Percentiles rank a stretch among this genome's conserved stretches.
phyloP scores from a whole-genome alignment of 2,113 vertebrate species.

The Poeciliopsis retropinna region DNA sequence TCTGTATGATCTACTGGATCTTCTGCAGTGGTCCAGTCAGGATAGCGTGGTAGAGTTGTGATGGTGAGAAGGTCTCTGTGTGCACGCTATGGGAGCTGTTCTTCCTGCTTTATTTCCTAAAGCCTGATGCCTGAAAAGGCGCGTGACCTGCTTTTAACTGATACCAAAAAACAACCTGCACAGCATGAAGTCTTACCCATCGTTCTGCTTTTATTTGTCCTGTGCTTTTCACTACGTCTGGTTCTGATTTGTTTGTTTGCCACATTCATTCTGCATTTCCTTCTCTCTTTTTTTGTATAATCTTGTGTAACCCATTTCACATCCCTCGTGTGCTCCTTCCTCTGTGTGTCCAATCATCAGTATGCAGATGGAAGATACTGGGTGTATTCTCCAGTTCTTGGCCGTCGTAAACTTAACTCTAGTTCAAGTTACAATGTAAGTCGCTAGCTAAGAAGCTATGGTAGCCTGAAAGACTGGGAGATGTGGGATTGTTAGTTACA shows the following conservation, averaged over 20 bases:
- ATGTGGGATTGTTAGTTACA: background rate
- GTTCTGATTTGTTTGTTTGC: constrained; percentile 3
- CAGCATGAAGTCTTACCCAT: constrained; percentile 56
- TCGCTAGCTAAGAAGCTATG: constrained; percentile 40
- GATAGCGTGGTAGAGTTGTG: constrained; percentile 81
- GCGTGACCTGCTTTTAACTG: constrained; percentile 39
- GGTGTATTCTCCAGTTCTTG: constrained; percentile 92
- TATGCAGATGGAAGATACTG: constrained; percentile 95
- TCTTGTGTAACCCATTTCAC: background rate
- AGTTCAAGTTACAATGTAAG: constrained; percentile 78
- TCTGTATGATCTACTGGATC: constrained; percentile 48
- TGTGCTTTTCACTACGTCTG: constrained; percentile 41
- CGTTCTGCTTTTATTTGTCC: constrained; percentile 67
- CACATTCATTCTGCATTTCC: background rate
- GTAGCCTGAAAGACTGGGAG: constrained; percentile 14
- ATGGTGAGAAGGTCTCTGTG: constrained; percentile 70
- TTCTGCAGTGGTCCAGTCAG: constrained; percentile 75
- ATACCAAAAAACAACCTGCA: constrained; percentile 22
- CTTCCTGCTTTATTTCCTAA: constrained; percentile 14
- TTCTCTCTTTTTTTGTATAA: background rate
- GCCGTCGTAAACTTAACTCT: constrained; percentile 82
- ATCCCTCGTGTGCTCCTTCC: constrained; percentile 33
- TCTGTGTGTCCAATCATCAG: constrained; percentile 77
- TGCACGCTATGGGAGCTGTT: constrained; percentile 43
- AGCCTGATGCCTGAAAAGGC: constrained; percentile 37